phyloP scores from a whole-genome alignment of 2,113 vertebrate genomes.

The rabbit (Oryctolagus cuniculus) region DNA sequence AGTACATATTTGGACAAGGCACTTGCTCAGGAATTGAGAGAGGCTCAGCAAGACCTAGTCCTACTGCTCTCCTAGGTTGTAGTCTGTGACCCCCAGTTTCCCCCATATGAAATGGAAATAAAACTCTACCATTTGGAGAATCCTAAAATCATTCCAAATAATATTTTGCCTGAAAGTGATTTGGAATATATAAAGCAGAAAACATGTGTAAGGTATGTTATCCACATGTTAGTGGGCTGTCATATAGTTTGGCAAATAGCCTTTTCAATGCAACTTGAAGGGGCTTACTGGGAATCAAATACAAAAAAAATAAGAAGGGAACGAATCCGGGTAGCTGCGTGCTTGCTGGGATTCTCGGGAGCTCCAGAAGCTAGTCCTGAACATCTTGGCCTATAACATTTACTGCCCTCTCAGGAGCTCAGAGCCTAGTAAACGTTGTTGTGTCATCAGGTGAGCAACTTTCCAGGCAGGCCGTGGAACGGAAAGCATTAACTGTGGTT shows the following conservation, averaged over 20 bases:
- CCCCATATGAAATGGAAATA: slow-evolving; percentile 32
- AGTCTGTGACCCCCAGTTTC: slow-evolving; percentile 9
- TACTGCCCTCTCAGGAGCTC: background rate
- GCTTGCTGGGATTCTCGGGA: background rate
- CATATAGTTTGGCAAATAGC: background rate
- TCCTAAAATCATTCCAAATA: background rate
- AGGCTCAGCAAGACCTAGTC: background rate
- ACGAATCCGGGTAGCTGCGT: background rate
- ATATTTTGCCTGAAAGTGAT: background rate
- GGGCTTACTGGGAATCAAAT: background rate
- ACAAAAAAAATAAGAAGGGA: background rate
- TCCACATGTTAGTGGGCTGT: background rate
- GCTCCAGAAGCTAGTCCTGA: slow-evolving; percentile 34
- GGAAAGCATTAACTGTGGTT: background rate
- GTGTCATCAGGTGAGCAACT: background rate
- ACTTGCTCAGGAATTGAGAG: background rate
- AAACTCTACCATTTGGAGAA: background rate
- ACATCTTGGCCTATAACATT: background rate
- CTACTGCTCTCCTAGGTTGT: background rate
- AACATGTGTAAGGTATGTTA: background rate
- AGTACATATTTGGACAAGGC: background rate
- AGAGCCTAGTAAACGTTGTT: background rate
- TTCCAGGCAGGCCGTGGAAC: background rate
- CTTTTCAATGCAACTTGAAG: background rate
- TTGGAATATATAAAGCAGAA: slow-evolving; percentile 4